phyloP scores from a whole-genome alignment of 1,140 invertebrate genomes.

The Drosophila grimshawi region DNA sequence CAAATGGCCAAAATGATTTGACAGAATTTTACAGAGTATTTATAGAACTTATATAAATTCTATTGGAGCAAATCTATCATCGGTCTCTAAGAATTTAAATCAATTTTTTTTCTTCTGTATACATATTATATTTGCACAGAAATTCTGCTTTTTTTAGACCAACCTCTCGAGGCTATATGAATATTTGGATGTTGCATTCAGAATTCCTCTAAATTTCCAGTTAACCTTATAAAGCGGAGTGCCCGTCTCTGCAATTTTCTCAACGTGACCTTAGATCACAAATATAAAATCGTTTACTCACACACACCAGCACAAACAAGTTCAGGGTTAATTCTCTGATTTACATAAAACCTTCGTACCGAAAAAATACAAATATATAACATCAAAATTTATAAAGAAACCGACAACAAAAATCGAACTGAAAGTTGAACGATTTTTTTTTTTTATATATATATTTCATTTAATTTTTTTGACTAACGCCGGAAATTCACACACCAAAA shows the following conservation, averaged over 20 bases:
- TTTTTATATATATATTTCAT: constrained; percentile 1
- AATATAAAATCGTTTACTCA: background rate
- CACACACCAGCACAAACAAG: constrained; percentile 7
- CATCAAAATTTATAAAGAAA: constrained; percentile 1
- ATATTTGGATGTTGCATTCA: too few species aligned
- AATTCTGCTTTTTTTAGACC: too few species aligned
- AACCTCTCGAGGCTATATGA: too few species aligned
- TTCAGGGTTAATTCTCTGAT: constrained; percentile 46
- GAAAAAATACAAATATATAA: constrained; percentile 13
- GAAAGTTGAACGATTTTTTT: constrained; percentile 42
- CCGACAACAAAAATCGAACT: constrained; percentile 33
- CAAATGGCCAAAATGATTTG: background rate
- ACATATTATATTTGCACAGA: too few species aligned
- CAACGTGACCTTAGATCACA: constrained; percentile 23
- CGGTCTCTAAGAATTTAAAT: too few species aligned
- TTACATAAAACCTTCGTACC: constrained; percentile 55
- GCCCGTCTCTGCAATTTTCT: constrained; percentile 9
- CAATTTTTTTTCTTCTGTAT: too few species aligned
- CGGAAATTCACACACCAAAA: constrained; percentile 55
- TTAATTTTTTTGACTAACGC: constrained; percentile 41
- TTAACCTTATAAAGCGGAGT: background rate
- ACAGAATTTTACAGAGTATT: background rate
- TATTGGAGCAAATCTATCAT: too few species aligned
- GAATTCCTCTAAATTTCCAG: background rate
- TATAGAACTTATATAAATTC: background rate